Evolutionary conservation across 92 coral and sea anemone species (phyloP).

Genomic region (Zoanthus sociatus): DNA sequence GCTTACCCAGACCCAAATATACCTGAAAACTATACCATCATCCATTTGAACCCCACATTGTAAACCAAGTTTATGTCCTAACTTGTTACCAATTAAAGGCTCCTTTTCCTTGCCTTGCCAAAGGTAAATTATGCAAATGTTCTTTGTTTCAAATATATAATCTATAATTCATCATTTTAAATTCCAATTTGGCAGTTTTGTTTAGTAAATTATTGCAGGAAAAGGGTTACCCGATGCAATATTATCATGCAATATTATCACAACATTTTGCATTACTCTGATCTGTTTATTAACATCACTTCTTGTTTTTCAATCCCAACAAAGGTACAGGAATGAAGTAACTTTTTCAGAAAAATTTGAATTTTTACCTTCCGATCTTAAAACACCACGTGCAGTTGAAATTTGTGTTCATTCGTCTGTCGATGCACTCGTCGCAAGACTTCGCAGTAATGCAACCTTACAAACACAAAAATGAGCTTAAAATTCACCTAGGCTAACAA

Average conservation of each 20-base stretch:
- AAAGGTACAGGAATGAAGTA: neutral
- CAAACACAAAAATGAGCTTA: constrained; percentile 7
- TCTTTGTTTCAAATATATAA: no score
- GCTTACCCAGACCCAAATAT: no score
- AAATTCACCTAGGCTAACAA: neutral
- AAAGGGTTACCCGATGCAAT: no score
- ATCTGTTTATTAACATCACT: neutral
- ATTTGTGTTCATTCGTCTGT: constrained; percentile 38
- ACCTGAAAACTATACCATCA: no score
- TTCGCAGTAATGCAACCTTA: constrained; percentile 79
- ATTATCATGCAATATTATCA: no score
- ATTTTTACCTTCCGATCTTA: constrained; percentile 68
- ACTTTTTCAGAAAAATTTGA: neutral
- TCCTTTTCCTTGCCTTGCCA: no score
- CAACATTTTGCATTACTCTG: neutral
- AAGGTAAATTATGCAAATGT: no score
- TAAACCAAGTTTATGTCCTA: no score
- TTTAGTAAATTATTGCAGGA: no score
- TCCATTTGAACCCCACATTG: no score
- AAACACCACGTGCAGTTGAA: constrained; percentile 86
- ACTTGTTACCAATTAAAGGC: no score
- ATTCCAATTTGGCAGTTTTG: neutral
- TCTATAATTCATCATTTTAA: neutral
- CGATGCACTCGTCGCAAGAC: constrained; percentile 70
- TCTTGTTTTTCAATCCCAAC: neutral